A percentile compares a stretch with the other conserved stretches of the same genome.
phyloP scores from a whole-genome alignment of 2,113 vertebrate species.

The Tympanuchus pallidicinctus region DNA sequence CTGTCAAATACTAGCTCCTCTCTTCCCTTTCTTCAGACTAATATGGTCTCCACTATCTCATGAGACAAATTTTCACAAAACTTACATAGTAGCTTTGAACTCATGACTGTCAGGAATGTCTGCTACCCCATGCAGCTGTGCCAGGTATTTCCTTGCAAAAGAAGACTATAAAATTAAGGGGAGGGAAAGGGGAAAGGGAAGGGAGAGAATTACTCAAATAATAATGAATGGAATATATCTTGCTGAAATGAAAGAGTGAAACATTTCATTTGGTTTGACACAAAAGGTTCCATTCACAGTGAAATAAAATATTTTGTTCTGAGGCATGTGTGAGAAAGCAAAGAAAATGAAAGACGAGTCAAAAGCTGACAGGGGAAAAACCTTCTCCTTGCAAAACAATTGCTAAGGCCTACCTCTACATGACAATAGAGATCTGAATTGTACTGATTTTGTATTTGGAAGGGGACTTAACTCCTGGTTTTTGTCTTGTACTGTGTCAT shows the following conservation, averaged over 20 bases:
- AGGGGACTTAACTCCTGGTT: background rate
- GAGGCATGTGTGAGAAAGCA: background rate
- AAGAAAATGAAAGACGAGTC: constrained; percentile 27
- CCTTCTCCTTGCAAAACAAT: background rate
- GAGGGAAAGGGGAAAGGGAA: background rate
- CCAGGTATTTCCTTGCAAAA: constrained; percentile 30
- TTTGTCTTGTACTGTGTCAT: background rate
- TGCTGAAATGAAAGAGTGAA: constrained; percentile 54
- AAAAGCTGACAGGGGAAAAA: constrained; percentile 29
- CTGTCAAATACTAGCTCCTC: background rate
- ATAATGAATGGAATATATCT: constrained; percentile 32
- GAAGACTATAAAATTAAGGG: constrained; percentile 13
- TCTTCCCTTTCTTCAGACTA: background rate
- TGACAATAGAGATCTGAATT: background rate
- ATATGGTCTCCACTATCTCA: background rate
- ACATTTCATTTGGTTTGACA: constrained; percentile 45
- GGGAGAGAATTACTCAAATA: constrained; percentile 24
- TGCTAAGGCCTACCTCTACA: background rate
- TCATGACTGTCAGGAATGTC: background rate
- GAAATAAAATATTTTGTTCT: constrained; percentile 65
- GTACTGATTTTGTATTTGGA: background rate
- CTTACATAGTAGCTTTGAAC: background rate
- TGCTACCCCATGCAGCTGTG: background rate
- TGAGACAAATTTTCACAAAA: background rate
- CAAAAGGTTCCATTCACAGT: constrained; percentile 31